Evolutionary conservation across 1,140 invertebrate genomes (phyloP), one percentile per base, ranked within the genome.

Genomic region (Diabrotica undecimpunctata): DNA sequence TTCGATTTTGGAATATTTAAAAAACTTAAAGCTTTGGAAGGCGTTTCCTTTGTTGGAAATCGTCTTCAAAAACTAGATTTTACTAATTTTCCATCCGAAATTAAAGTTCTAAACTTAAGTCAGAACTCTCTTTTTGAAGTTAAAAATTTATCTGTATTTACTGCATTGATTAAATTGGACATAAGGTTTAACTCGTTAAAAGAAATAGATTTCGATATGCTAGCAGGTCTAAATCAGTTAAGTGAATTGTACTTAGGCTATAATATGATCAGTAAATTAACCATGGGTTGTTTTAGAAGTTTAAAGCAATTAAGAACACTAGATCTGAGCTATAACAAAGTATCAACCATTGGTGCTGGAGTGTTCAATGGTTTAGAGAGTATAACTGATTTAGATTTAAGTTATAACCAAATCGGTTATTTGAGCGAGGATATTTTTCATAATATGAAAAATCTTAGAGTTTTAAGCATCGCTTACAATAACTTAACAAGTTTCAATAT

Each of bases 401-500:
- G 60, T 35, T 11, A 62, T 39, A 62, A 62, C 35, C 52, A 62
- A 51, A 11, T 62, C 5, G 10, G 7, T 37, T 25, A 41, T 36
- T 54, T 62, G 7, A 41, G 53, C 50, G 60, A 62, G n/a, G 35
- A 62, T 53, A 54, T 36, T 6, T 62, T 62, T 41, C 60, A 62
- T 35, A 53, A 54, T 36, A 62, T 37, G 37, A 62, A 37, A 54
- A 53, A 37, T 13, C n/a, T 62, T 4, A 12, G 25, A 54, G 6
- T n/a, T 10, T 14, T 62, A 9, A 62, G 38, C 38, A 62, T 62
- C n/a, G 50, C 60, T 37, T 53, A 62, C 52, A 62, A 62, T n/a
- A 53, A 62, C 38, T 1, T 62, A 12, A 62, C 39, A 14, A 54
- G 53, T 38, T 13, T 62, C n/a, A 37, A 62, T 14, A 54, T 54